Evolutionary conservation across 2,888 invertebrate species (phyloP), one percentile per base, ranked within the genome.

Genomic region (Polia nebulosa): DNA sequence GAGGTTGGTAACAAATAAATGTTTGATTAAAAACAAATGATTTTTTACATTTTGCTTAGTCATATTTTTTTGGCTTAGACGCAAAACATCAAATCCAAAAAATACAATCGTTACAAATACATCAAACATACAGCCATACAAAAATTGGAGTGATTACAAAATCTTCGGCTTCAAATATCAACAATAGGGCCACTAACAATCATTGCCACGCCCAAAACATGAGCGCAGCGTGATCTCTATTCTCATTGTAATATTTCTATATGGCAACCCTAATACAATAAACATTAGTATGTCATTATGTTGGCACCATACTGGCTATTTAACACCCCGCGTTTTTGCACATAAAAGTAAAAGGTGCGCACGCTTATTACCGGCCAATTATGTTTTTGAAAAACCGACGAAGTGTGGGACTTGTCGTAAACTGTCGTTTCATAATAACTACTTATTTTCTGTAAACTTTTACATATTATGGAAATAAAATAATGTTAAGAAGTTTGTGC

Each of bases 201-300:
- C 89, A 85, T 72, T 55, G 91, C 90, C 95, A 91, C 95, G 95
- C 95, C 95, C 95, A 91, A 95, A 95, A 95, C 95, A 95, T 91
- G 93, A 87, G 81, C 95, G 55, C 95, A 93, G 94, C 95, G 88
- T 93, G 95, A 92, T 92, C 87, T 82, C 92, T 80, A 93, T 94
- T 93, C 91, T 89, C 85, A 94, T 93, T 94, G 90, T 92, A 94
- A 94, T 94, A 93, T 91, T 92, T 90, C 90, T 90, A 80, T 94
- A 91, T 92, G 92, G 91, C 90, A 91, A 90, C 92, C 92, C 94
- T 95, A 94, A 95, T 95, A 95, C 93, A 95, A 95, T 95, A 95
- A 95, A 91, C 91, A 92, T 95, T 92, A 94, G 89, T 92, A 82
- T 93, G 90, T 94, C 93, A 95, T 95, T 95, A 95, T 89, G 90